A percentile compares a stretch with the other conserved stretches of the same genome.
Conservation (phyloP, 2,113 vertebrate genomes). For the Psophia crepitans region DNA sequence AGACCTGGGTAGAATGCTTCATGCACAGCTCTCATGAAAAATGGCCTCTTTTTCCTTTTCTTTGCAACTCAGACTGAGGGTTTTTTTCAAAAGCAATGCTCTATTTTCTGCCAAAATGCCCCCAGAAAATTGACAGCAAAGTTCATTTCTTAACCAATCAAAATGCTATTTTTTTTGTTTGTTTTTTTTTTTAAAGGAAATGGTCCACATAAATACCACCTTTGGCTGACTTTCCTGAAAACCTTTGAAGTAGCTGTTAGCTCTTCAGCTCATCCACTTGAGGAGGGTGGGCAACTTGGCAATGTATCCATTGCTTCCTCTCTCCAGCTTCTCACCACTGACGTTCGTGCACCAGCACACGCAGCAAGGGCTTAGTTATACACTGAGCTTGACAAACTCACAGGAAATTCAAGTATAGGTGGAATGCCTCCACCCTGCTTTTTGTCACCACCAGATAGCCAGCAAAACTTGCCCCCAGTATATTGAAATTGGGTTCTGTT, state of each 20-base stretch:
- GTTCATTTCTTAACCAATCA: background rate
- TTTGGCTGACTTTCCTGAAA: background rate
- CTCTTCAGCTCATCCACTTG: background rate
- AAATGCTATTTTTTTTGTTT: background rate
- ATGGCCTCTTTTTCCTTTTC: background rate
- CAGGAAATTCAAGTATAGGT: background rate
- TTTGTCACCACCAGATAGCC: background rate
- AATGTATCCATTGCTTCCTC: background rate
- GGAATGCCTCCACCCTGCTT: background rate
- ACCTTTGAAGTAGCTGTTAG: background rate
- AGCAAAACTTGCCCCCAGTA: background rate
- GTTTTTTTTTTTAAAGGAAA: background rate
- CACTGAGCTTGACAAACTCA: background rate
- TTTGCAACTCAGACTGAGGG: background rate
- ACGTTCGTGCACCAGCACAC: background rate
- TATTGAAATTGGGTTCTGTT: background rate
- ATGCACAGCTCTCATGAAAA: background rate
- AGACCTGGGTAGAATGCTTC: background rate
- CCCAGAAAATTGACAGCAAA: background rate
- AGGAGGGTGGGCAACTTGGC: background rate
- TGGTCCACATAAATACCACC: background rate
- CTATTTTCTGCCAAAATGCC: background rate
- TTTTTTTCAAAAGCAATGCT: background rate
- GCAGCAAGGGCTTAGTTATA: background rate
- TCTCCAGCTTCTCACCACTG: background rate